A percentile compares a stretch with the other conserved stretches of the same genome.
Evolutionary conservation across 2,113 vertebrate species (phyloP).

Genomic region (Glareola pratincola): DNA sequence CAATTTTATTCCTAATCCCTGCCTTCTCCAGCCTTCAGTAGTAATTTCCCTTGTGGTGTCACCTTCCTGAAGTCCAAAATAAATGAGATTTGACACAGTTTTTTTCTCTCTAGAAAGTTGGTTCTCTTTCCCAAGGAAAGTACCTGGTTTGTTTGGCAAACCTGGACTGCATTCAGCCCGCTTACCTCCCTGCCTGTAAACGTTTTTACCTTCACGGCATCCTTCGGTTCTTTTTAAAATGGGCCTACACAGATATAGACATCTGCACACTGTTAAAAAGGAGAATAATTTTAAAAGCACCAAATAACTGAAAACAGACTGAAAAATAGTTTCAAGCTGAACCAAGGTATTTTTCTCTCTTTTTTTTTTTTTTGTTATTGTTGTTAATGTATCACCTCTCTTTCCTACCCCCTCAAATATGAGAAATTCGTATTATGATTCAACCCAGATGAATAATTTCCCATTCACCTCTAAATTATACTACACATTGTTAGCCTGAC

Average conservation of each 20-base stretch:
- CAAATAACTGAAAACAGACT: neutral
- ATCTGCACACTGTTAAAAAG: neutral
- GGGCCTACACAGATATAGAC: neutral
- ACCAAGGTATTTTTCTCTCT: neutral
- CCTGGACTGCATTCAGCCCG: accelerated
- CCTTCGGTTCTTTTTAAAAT: neutral
- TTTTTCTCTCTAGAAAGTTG: neutral
- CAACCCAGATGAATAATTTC: neutral
- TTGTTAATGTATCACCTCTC: neutral
- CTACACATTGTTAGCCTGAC: neutral
- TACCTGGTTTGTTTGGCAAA: neutral
- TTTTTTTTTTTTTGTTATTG: neutral
- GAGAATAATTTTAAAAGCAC: neutral
- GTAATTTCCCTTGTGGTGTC: neutral
- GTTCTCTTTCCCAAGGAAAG: neutral
- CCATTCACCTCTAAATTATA: neutral
- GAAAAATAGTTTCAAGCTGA: neutral
- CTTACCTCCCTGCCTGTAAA: neutral
- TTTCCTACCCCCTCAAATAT: neutral
- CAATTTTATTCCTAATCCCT: neutral
- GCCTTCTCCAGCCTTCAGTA: neutral
- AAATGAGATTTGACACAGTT: neutral
- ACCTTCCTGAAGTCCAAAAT: conserved; percentile 6
- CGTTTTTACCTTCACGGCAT: neutral
- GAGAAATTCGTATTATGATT: neutral